These are phyloP conservation scores for Archips xylosteana DNA, from an alignment of 2,888 invertebrate genomes.

Conservation along the genomic window DNA sequence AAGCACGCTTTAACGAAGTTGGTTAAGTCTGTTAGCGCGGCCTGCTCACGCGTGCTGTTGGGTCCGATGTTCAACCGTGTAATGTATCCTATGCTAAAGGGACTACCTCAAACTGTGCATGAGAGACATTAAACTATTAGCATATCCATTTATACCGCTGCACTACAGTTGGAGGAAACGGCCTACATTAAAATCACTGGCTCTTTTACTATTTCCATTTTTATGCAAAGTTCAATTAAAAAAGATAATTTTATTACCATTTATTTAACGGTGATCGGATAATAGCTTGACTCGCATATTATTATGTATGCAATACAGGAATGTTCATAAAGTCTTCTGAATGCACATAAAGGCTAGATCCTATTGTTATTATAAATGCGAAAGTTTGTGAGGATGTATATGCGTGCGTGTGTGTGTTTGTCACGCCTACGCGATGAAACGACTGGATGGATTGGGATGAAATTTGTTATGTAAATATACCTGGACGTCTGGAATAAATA, in stretches of 20 bases:
- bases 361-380: too few species aligned
- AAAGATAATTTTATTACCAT: too few species aligned
- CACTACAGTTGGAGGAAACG: background rate
- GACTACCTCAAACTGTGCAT: constrained; percentile 27
- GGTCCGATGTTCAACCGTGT: constrained; percentile 38
- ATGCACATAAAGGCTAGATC: too few species aligned
- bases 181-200: background rate
- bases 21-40: constrained; percentile 41
- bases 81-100: constrained; percentile 36
- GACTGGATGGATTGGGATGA: too few species aligned
- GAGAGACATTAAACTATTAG: constrained; percentile 6
- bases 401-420: too few species aligned
- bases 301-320: background rate
- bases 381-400: too few species aligned
- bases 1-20: constrained; percentile 41
- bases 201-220: background rate
- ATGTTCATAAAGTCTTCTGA: background rate
- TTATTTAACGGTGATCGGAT: background rate
- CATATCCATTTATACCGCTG: background rate
- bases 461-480: too few species aligned
- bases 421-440: too few species aligned
- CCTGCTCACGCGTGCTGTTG: constrained; percentile 35
- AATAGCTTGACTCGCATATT: background rate
- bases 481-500: too few species aligned
- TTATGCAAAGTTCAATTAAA: too few species aligned